These are phyloP conservation scores for Alethe diademata DNA, from an alignment of 2,113 vertebrate genomes.

Conservation along the genomic window DNA sequence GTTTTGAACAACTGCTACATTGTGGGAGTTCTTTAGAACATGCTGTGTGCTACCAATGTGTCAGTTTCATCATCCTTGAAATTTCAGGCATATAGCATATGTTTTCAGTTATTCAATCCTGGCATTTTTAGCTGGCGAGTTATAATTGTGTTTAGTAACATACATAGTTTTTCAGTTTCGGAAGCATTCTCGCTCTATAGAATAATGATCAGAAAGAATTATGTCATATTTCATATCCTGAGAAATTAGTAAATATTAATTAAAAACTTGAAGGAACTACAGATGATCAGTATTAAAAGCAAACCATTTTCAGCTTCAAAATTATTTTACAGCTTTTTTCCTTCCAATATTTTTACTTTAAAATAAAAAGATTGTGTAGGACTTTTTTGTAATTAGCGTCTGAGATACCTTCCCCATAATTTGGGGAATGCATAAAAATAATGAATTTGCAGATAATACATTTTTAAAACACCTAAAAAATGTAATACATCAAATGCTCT, in stretches of 20 bases:
- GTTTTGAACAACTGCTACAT: slow-evolving; percentile 64
- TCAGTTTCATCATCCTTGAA: slow-evolving; percentile 66
- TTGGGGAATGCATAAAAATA: not conserved
- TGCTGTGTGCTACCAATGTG: slow-evolving; percentile 45
- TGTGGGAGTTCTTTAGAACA: slow-evolving; percentile 63
- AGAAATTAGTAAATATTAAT: not conserved
- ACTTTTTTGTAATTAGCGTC: not conserved
- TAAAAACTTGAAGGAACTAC: not conserved
- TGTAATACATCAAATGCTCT: not conserved
- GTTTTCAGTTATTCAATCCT: slow-evolving; percentile 45
- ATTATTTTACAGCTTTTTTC: not conserved
- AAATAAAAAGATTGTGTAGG: not conserved
- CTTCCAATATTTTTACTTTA: not conserved
- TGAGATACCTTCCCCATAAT: not conserved
- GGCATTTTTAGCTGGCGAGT: slow-evolving; percentile 25
- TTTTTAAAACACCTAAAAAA: not conserved
- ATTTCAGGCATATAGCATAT: slow-evolving; percentile 63
- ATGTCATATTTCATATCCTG: not conserved
- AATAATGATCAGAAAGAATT: not conserved
- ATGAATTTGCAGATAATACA: not conserved
- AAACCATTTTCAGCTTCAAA: not conserved
- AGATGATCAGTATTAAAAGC: not conserved
- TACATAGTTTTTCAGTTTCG: slow-evolving; percentile 21
- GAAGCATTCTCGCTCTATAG: not conserved
- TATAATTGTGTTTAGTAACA: slow-evolving; percentile 14